A percentile compares a stretch with the other conserved stretches of the same genome.
phyloP scores from a whole-genome alignment of 1,140 invertebrate species.

The Holotrichia oblita region DNA sequence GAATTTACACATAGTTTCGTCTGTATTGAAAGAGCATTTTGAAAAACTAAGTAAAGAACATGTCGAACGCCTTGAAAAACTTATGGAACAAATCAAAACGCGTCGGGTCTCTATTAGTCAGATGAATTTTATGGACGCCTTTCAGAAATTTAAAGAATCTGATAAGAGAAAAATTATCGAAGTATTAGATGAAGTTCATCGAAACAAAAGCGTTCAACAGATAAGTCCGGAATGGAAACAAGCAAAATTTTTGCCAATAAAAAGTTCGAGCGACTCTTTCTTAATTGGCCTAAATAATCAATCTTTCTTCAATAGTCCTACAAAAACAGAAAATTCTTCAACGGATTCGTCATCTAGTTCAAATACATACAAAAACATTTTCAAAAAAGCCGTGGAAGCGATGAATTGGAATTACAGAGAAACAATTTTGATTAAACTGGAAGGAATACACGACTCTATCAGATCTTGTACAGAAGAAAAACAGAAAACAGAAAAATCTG shows the following conservation, averaged over 20 bases:
- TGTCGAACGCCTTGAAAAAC: conserved; percentile 29
- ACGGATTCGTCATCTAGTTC: background rate
- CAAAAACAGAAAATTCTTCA: background rate
- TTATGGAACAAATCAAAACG: conserved; percentile 37
- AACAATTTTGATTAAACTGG: conserved; percentile 3
- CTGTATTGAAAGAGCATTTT: conserved; percentile 36
- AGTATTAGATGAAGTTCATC: background rate
- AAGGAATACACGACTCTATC: background rate
- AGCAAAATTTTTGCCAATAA: conserved; percentile 43
- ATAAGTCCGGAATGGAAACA: background rate
- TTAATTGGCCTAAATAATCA: conserved; percentile 5
- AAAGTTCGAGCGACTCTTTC: conserved; percentile 36
- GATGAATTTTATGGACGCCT: background rate
- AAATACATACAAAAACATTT: background rate
- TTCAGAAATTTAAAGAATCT: background rate
- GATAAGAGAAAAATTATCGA: conserved; percentile 15
- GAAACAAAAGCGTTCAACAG: background rate
- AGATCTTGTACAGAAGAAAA: background rate
- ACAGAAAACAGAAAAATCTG: background rate
- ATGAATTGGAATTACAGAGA: conserved; percentile 2
- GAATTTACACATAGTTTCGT: conserved; percentile 12
- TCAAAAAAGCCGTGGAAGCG: background rate
- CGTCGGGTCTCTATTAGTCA: background rate
- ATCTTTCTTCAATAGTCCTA: background rate
- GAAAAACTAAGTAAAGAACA: conserved; percentile 6